phyloP scores from a whole-genome alignment of 2,113 vertebrate species.

The Phycodurus eques region DNA sequence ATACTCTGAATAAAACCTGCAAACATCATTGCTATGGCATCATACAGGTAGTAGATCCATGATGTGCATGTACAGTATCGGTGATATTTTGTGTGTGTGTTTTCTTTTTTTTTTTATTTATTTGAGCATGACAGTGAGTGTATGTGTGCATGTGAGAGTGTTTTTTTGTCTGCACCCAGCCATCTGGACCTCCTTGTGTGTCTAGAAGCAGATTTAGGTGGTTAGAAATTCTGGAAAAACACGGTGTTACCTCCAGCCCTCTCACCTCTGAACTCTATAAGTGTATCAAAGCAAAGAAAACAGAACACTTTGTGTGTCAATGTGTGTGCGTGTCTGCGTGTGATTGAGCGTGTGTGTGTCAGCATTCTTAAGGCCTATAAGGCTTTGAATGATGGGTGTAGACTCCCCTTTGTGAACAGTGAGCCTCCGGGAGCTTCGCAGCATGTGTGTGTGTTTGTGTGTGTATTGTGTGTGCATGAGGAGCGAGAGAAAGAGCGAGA shows the following conservation, averaged over 20 bases:
- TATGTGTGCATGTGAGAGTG: slow-evolving; percentile 8
- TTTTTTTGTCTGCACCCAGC: slow-evolving; percentile 54
- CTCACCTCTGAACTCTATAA: slow-evolving; percentile 73
- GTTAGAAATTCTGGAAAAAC: slow-evolving; percentile 67
- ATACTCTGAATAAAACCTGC: not conserved
- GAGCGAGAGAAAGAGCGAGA: slow-evolving; percentile 14
- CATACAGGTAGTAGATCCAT: slow-evolving; percentile 5
- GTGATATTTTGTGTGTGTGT: not conserved
- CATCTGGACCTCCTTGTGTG: slow-evolving; percentile 73
- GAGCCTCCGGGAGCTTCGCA: slow-evolving; percentile 58
- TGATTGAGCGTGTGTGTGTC: slow-evolving; percentile 25
- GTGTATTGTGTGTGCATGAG: slow-evolving; percentile 22
- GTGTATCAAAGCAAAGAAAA: slow-evolving; percentile 76
- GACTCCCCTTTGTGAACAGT: slow-evolving; percentile 58
- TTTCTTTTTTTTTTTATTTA: not conserved
- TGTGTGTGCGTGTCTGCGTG: slow-evolving; percentile 24
- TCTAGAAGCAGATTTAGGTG: slow-evolving; percentile 62
- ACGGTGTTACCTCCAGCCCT: slow-evolving; percentile 64
- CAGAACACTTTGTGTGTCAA: slow-evolving; percentile 53
- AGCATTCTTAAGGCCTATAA: slow-evolving; percentile 59
- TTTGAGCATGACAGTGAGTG: slow-evolving; percentile 7
- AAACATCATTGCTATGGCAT: not conserved
- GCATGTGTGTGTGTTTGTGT: slow-evolving; percentile 35
- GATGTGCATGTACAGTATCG: slow-evolving; percentile 3
- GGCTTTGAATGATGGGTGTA: slow-evolving; percentile 62